phyloP scores from a whole-genome alignment of 1,140 invertebrate genomes.

The Liolophura sinensis region DNA sequence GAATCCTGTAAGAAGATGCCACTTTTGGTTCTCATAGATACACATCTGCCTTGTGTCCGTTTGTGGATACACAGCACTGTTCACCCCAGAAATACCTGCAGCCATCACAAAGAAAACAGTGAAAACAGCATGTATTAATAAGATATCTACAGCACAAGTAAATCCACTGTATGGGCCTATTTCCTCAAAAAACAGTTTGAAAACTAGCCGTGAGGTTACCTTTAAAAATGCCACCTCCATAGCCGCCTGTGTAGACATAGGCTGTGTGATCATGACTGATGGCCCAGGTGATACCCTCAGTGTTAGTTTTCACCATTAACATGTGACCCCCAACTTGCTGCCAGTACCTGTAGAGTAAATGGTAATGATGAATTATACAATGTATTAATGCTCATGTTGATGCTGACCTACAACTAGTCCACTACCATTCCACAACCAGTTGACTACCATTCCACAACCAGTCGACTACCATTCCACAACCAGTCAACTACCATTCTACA shows the following conservation, averaged over 20 bases:
- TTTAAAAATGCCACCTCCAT: conserved; percentile 79
- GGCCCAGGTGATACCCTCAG: conserved; percentile 81
- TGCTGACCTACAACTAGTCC: conserved; percentile 68
- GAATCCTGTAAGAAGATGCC: conserved; percentile 92
- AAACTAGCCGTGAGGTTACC: conserved; percentile 58
- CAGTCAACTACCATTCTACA: too few relatives aligned
- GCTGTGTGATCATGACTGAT: conserved; percentile 81
- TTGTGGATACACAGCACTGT: conserved; percentile 69
- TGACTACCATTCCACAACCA: too few relatives aligned
- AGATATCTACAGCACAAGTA: too few relatives aligned
- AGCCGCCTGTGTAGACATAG: conserved; percentile 85
- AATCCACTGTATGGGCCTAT: background rate
- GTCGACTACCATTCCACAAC: too few relatives aligned
- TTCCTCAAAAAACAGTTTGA: background rate
- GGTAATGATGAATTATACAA: conserved; percentile 70
- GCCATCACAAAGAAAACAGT: conserved; percentile 20
- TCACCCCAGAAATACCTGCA: conserved; percentile 68
- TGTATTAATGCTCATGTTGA: conserved; percentile 76
- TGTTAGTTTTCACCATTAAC: conserved; percentile 74
- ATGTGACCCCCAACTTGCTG: conserved; percentile 70
- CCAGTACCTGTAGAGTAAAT: conserved; percentile 23
- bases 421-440: conserved; percentile 21
- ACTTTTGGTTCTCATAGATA: conserved; percentile 92
- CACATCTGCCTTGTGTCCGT: conserved; percentile 67
- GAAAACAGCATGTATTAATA: background rate